phyloP scores from a whole-genome alignment of 2,113 vertebrate species.

The Ivindomyrus marchei region DNA sequence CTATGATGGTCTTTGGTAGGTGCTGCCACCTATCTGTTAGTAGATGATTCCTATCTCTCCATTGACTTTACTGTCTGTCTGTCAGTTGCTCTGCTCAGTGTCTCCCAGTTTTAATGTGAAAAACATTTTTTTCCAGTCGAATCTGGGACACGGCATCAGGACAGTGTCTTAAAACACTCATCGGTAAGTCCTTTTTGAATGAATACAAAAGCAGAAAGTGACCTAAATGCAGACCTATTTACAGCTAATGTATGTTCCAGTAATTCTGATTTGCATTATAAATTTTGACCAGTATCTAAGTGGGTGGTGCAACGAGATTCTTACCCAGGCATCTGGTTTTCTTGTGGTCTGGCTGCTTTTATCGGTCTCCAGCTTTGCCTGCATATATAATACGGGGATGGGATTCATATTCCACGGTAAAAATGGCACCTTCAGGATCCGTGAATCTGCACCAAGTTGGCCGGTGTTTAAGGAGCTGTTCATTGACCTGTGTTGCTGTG shows the following conservation, averaged over 20 bases:
- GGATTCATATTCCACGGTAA: background rate
- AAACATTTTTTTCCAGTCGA: conserved; percentile 62
- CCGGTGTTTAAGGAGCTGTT: background rate
- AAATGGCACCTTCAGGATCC: background rate
- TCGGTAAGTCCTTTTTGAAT: conserved; percentile 67
- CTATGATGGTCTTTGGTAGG: conserved; percentile 96
- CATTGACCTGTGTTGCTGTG: background rate
- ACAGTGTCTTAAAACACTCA: conserved; percentile 97
- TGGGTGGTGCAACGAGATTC: background rate
- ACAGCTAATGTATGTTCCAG: background rate
- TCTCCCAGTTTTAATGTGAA: background rate
- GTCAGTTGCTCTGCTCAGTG: background rate
- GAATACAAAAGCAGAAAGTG: background rate
- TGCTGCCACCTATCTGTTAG: conserved; percentile 4
- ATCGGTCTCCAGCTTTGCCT: background rate
- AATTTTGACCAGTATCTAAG: background rate
- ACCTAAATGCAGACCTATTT: background rate
- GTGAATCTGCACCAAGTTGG: background rate
- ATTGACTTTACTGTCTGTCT: background rate
- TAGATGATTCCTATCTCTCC: background rate
- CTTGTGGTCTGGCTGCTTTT: background rate
- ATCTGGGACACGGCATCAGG: conserved; percentile 99
- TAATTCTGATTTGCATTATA: background rate
- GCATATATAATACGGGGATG: background rate
- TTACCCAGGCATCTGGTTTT: background rate